Evolutionary conservation across 2,113 vertebrate genomes (phyloP).

Genomic region (Callithrix jacchus): DNA sequence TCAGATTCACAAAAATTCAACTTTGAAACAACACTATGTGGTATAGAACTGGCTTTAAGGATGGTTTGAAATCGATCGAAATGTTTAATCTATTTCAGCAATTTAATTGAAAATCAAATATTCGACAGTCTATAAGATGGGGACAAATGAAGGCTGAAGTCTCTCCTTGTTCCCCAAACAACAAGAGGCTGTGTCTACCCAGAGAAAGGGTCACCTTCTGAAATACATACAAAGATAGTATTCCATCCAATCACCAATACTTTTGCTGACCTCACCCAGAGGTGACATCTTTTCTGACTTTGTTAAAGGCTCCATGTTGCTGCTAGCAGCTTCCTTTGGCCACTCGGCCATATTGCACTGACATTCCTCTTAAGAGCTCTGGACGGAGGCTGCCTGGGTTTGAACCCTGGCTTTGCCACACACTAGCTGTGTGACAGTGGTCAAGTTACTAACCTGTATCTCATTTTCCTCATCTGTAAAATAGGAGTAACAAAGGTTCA

Average conservation of each 20-base stretch:
- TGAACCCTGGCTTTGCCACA: not conserved
- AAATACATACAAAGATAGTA: not conserved
- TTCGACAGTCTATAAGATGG: not conserved
- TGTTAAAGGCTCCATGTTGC: not conserved
- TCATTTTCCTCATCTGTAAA: conserved; percentile 48
- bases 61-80: not conserved
- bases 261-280: not conserved
- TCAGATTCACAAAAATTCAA: not conserved
- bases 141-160: not conserved
- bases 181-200: not conserved
- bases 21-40: not conserved
- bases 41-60: not conserved
- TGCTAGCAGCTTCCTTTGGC: not conserved
- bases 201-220: not conserved
- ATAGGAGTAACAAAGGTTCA: not conserved
- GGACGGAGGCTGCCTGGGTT: not conserved
- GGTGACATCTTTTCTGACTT: not conserved
- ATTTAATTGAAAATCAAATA: conserved; percentile 7
- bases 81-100: not conserved
- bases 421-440: not conserved
- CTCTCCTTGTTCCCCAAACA: not conserved
- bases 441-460: not conserved
- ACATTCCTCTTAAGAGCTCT: not conserved
- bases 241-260: not conserved
- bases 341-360: not conserved